Conservation (phyloP, 2,888 invertebrate genomes). For the Hydraecia micacea region DNA sequence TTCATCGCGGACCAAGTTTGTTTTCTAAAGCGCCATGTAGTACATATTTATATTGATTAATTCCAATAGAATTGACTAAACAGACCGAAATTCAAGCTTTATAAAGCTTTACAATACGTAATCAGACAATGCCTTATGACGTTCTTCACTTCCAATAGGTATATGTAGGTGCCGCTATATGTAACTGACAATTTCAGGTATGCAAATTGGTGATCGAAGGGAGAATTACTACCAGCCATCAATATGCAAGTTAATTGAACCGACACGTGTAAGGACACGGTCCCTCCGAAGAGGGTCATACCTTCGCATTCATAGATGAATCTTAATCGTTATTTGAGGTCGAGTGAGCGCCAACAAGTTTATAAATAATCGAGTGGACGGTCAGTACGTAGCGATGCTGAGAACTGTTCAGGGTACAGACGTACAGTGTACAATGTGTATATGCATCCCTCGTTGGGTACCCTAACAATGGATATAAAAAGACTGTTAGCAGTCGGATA, state of each 20-base stretch:
- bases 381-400: slow-evolving; percentile 24
- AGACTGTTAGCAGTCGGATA: slow-evolving; percentile 20
- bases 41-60: slow-evolving; percentile 14
- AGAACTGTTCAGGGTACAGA: slow-evolving; percentile 20
- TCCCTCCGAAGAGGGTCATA: slow-evolving; percentile 15
- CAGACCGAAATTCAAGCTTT: neutral
- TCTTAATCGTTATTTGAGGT: slow-evolving; percentile 45
- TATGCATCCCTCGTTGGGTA: slow-evolving; percentile 25
- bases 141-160: neutral
- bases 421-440: slow-evolving; percentile 12
- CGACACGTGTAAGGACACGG: slow-evolving; percentile 21
- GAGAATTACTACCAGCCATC: slow-evolving; percentile 30
- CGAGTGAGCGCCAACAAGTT: slow-evolving; percentile 44
- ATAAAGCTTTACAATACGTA: neutral
- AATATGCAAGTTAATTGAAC: slow-evolving; percentile 49
- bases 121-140: slow-evolving; percentile 1
- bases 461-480: slow-evolving; percentile 36
- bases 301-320: slow-evolving; percentile 40
- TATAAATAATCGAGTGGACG: slow-evolving; percentile 46
- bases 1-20: slow-evolving; percentile 16
- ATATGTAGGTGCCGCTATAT: neutral
- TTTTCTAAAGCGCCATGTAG: slow-evolving; percentile 11
- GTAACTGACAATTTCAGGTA: slow-evolving; percentile 17
- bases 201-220: slow-evolving; percentile 41
- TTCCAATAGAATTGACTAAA: slow-evolving; percentile 1